Base-by-base conservation (phyloP, 2,888 invertebrate species). In the Stictocephala bisonia region DNA sequence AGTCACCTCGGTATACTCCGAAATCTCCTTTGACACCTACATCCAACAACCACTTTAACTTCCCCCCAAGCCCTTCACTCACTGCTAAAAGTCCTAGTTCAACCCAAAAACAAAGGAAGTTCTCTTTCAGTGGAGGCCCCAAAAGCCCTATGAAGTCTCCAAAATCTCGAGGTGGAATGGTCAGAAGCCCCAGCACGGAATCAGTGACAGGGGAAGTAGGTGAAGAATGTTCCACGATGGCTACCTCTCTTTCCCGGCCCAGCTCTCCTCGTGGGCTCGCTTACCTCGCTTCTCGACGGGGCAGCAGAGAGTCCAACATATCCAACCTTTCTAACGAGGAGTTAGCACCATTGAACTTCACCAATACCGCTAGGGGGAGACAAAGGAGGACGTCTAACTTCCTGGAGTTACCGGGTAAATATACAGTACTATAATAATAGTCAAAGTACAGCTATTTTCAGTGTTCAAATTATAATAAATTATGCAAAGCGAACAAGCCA, bases 381-480 rank as follows among this genome's bases (percentile, higher is more conserved):
- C 93, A 94, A 82, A 85, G 95, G 27, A 86, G 94, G 78, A 94
- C 94, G 2, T 94, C 94, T 0, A 95, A 95, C 84, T 95, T 95
- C 82, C 86, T 95, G 67, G 95, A 95, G 83, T 84, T 95, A 79
- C 95, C 95, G 83, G 93, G 94, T 94, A 83, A 85, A 85, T 82
- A 13, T 0, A 44, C 18, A 11, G 13, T 44, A 44, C 18, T 6
- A n/a, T n/a, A n/a, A n/a, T n/a, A n/a, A n/a, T n/a, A n/a, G n/a
- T n/a, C n/a, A n/a, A n/a, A n/a, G n/a, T n/a, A n/a, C n/a, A n/a
- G n/a, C n/a, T n/a, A n/a, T n/a, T n/a, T n/a, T n/a, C n/a, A n/a
- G n/a, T n/a, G n/a, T n/a, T n/a, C n/a, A n/a, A n/a, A n/a, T n/a
- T n/a, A n/a, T n/a, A n/a, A n/a, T n/a, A n/a, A n/a, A n/a, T n/a